These are phyloP conservation scores for Tenebrio molitor DNA, from an alignment of 1,140 invertebrate genomes.

Conservation along the genomic window DNA sequence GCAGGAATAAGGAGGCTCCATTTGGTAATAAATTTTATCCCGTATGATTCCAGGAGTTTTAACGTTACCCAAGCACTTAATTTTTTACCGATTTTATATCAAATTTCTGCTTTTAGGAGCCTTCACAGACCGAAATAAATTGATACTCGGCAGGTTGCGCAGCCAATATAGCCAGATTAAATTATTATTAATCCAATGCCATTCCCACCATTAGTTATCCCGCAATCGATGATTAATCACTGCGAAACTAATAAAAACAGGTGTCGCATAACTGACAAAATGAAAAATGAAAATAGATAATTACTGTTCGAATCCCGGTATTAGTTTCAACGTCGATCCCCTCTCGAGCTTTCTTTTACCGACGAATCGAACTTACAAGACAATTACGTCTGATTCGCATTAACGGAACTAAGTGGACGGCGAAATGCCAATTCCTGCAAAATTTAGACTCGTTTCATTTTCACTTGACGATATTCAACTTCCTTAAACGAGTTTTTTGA, in stretches of 20 bases:
- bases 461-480: constrained; percentile 11
- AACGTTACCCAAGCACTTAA: not conserved
- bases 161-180: not conserved
- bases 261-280: not conserved
- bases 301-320: not conserved
- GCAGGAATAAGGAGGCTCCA: not conserved
- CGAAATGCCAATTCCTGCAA: too few species aligned
- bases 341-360: too few species aligned
- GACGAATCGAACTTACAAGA: too few species aligned
- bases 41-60: not conserved
- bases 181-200: not conserved
- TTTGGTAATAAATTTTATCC: not conserved
- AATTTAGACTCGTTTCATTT: too few species aligned
- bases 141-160: not conserved
- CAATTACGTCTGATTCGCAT: too few species aligned
- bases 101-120: not conserved
- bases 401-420: too few species aligned
- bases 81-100: not conserved
- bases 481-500: not conserved
- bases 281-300: not conserved
- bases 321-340: too few species aligned
- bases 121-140: not conserved
- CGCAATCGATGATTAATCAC: not conserved
- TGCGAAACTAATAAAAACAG: not conserved
- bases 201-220: not conserved